phyloP scores from a whole-genome alignment of 1,140 invertebrate genomes.

The Grapholita molesta region DNA sequence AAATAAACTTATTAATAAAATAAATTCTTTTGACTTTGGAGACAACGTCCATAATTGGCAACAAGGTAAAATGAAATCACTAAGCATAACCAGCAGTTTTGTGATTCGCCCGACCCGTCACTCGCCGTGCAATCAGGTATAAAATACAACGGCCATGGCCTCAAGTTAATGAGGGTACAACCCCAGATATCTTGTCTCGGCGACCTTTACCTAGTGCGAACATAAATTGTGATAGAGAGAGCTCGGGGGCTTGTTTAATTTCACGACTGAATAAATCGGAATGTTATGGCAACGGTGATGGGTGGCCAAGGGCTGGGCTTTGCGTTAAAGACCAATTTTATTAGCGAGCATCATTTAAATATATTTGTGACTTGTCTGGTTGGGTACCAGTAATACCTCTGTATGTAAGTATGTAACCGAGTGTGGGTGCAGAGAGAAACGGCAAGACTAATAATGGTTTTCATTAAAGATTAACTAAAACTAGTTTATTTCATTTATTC shows the following conservation, averaged over 20 bases:
- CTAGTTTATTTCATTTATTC: too few species aligned
- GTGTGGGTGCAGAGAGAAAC: too few species aligned
- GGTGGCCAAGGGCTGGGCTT: not conserved
- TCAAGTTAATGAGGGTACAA: conserved; percentile 64
- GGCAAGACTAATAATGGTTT: too few species aligned
- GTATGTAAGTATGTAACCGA: too few species aligned
- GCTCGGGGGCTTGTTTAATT: conserved; percentile 69
- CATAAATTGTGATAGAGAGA: conserved; percentile 71
- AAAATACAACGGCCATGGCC: conserved; percentile 47
- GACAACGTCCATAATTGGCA: too few species aligned
- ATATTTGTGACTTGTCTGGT: not conserved
- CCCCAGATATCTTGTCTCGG: conserved; percentile 44
- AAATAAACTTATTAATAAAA: too few species aligned
- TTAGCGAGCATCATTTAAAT: not conserved
- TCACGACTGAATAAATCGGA: conserved; percentile 75
- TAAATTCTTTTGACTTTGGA: too few species aligned
- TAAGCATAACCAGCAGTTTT: not conserved
- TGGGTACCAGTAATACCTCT: not conserved
- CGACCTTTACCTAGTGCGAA: conserved; percentile 66
- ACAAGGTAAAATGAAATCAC: not conserved
- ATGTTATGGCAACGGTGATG: conserved; percentile 54
- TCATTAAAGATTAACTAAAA: too few species aligned
- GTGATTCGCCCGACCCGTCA: not conserved
- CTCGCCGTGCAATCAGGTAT: conserved; percentile 41
- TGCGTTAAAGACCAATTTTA: not conserved